Conservation (phyloP, 2,113 vertebrate species). For the Rhombomys opimus region DNA sequence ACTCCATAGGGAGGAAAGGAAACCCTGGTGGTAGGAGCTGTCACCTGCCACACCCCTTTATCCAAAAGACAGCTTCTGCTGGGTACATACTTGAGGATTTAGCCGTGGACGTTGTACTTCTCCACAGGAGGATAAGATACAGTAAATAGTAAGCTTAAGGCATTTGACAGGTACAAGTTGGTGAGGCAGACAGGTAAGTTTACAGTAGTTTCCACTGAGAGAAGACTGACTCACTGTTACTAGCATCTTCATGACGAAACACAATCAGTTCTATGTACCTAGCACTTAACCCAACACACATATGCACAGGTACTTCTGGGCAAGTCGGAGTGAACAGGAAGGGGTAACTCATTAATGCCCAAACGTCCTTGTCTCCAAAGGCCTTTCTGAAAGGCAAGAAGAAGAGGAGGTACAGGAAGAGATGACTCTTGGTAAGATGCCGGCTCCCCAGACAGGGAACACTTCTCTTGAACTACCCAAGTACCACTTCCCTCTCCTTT, state of each 20-base stretch:
- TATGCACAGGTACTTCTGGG: background rate
- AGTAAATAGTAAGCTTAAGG: background rate
- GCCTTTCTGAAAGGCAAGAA: background rate
- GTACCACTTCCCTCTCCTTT: constrained; percentile 14
- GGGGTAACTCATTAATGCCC: background rate
- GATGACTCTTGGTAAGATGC: background rate
- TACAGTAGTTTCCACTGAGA: background rate
- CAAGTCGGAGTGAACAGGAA: background rate
- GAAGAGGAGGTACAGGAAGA: background rate
- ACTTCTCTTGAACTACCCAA: background rate
- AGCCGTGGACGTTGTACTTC: background rate
- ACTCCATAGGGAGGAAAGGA: background rate
- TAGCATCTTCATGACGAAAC: background rate
- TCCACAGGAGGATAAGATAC: background rate
- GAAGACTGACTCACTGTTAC: background rate
- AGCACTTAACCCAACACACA: background rate
- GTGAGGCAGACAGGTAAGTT: background rate
- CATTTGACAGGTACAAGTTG: background rate
- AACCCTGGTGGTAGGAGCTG: too few species aligned
- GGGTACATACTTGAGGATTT: background rate
- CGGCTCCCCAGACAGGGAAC: background rate
- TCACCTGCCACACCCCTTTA: background rate
- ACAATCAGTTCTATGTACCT: background rate
- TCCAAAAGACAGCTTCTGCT: background rate
- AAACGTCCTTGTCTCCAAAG: background rate